A percentile compares a stretch with the other conserved stretches of the same genome.
Evolutionary conservation across 2,888 invertebrate species (phyloP).

Genomic region (Brachypalpus laphriformis): DNA sequence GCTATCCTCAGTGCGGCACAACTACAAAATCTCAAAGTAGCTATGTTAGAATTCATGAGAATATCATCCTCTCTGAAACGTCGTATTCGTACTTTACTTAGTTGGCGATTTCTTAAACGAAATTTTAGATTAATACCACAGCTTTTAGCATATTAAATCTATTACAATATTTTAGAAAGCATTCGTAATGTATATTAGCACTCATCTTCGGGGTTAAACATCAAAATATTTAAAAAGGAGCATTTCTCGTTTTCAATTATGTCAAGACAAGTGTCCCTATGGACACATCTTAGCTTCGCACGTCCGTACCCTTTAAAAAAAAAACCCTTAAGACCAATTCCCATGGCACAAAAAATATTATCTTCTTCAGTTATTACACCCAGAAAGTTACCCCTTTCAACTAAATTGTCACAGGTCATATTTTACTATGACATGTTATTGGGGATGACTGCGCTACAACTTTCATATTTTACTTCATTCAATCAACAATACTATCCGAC

Average conservation of each 20-base stretch:
- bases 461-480: slow-evolving; percentile 54
- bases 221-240: slow-evolving; percentile 27
- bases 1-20: not conserved
- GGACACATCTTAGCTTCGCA: slow-evolving; percentile 58
- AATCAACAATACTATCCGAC: slow-evolving; percentile 58
- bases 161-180: slow-evolving; percentile 25
- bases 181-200: slow-evolving; percentile 20
- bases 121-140: not conserved
- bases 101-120: no score
- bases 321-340: slow-evolving; percentile 48
- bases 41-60: no score
- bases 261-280: slow-evolving; percentile 62
- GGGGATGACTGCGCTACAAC: slow-evolving; percentile 41
- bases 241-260: slow-evolving; percentile 52
- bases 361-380: not conserved
- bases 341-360: slow-evolving; percentile 44
- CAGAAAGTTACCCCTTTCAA: slow-evolving; percentile 56
- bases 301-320: slow-evolving; percentile 51
- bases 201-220: slow-evolving; percentile 9
- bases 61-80: no score
- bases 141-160: slow-evolving; percentile 53
- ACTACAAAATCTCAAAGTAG: no score
- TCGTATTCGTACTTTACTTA: no score
- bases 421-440: slow-evolving; percentile 54
- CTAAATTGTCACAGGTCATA: slow-evolving; percentile 65